Base-by-base conservation (phyloP, 1,140 invertebrate genomes). In the Helicoverpa armigera region DNA sequence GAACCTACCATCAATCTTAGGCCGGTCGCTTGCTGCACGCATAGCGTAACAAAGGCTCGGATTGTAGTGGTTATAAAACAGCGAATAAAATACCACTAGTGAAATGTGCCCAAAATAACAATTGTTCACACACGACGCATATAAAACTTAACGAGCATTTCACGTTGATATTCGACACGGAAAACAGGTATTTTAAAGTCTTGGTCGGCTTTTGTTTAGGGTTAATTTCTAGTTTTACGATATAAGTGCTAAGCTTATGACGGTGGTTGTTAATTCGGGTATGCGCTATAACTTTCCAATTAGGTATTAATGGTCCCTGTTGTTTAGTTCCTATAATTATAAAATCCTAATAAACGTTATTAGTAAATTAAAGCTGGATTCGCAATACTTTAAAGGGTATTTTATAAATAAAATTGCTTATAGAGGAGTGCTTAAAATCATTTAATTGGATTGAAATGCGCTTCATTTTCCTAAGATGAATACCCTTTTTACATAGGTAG, bases 1-100 rank as follows among this genome's bases (percentile, higher is more conserved):
- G 92, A 94, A 93, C 91, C 90, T 85, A 86, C 91, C 88, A 94
- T 93, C 90, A 94, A 94, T 94, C 92, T 94, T 89, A 84, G 82
- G 83, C 83, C 82, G 82, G 82, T 81, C 84, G 83, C 80, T 51
- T 67, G 77, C 76, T 78, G 80, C 88, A 90, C 91, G 89, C 89
- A 92, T 88, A 87, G 82, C 81, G 76, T 69, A 65, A 69, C 65
- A 70, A 70, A 70, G 76, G 76, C 23, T 70, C 65, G 50, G 51
- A 58, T 43, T 70, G 50, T 58, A 79, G 63, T 70, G 65, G 76
- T 70, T 79, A 79, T 79, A 79, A 79, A 79, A 70, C 65, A 70
- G 63, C 65, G 63, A 69, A 58, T 79, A 67, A 58, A 65, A 65
- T 67, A 54, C 61, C 3, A 13, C 51, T 35, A 70, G 31, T 79